These are phyloP conservation scores for Gopherus evgoodei DNA, from an alignment of 2,113 vertebrate species.

Conservation along the genomic window DNA sequence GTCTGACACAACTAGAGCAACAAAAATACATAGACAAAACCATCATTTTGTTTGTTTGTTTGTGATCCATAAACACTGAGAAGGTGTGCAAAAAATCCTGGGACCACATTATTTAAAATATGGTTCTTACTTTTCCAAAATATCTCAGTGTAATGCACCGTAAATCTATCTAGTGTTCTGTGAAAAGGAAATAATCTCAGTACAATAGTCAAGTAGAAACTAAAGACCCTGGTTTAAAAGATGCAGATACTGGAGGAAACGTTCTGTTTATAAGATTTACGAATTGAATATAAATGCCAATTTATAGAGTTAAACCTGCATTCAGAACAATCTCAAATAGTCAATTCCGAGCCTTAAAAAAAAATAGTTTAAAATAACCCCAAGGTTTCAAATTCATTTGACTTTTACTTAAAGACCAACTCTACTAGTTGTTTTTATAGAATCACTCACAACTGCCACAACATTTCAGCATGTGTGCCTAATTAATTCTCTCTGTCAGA, in stretches of 20 bases:
- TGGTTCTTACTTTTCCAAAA: constrained; percentile 1
- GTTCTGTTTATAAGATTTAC: background rate
- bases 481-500: constrained; percentile 50
- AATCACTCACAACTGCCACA: constrained; percentile 34
- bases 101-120: constrained; percentile 3
- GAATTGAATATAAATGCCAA: background rate
- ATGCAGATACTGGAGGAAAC: constrained; percentile 12
- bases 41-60: background rate
- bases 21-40: constrained; percentile 11
- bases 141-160: background rate
- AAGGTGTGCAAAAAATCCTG: constrained; percentile 1
- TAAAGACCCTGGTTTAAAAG: background rate
- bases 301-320: constrained; percentile 16
- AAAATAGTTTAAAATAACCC: constrained; percentile 26
- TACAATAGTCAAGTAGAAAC: background rate
- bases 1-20: background rate
- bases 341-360: constrained; percentile 13
- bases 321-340: constrained; percentile 14
- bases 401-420: constrained; percentile 27
- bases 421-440: constrained; percentile 9
- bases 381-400: constrained; percentile 29
- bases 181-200: background rate
- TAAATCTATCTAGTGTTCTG: background rate
- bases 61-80: background rate
- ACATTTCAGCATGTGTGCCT: constrained; percentile 50